Conservation (phyloP, 2,888 invertebrate genomes). For the Pristionchus maxplancki region DNA sequence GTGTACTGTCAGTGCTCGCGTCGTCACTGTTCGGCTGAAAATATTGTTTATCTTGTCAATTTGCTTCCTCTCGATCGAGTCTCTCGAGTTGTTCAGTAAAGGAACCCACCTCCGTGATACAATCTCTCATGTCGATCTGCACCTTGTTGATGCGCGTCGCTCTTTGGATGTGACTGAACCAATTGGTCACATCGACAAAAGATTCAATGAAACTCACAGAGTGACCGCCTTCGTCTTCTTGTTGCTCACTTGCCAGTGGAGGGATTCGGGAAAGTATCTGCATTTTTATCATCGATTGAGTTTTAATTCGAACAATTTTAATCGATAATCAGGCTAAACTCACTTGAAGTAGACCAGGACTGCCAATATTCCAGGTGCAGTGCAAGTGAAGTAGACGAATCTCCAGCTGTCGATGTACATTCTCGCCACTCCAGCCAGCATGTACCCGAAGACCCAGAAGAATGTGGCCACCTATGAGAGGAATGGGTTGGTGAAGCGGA, state of each 20-base stretch:
- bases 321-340: background rate
- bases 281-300: no score
- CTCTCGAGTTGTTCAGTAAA: no score
- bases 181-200: conserved; percentile 57
- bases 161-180: conserved; percentile 61
- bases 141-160: conserved; percentile 64
- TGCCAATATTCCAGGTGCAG: conserved; percentile 68
- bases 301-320: no score
- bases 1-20: conserved; percentile 49
- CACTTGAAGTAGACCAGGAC: conserved; percentile 57
- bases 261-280: conserved; percentile 37
- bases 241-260: conserved; percentile 34
- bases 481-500: no score
- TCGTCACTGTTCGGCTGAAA: background rate
- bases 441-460: conserved; percentile 69
- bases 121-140: conserved; percentile 49
- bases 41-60: no score
- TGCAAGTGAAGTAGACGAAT: conserved; percentile 67
- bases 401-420: conserved; percentile 69
- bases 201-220: conserved; percentile 49
- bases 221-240: conserved; percentile 2
- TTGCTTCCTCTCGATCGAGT: background rate
- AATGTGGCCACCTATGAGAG: background rate
- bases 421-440: conserved; percentile 70
- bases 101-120: conserved; percentile 1